Evolutionary conservation across 2,797 vertebrate genomes (phyloP), one percentile per base, ranked within the genome.

Genomic region (Arctocebus calabarensis): DNA sequence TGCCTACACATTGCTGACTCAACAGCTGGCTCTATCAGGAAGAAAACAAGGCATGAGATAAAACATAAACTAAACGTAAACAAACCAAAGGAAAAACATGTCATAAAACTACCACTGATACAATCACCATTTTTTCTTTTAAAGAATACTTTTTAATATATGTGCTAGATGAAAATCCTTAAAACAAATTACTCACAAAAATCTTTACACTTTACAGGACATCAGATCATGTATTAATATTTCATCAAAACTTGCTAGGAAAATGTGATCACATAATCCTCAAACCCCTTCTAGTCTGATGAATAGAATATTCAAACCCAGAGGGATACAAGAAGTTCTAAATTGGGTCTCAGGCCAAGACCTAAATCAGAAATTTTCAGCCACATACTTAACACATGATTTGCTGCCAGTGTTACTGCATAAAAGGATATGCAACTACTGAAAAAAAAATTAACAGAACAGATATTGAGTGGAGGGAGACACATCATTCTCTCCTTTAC

Each of bases 1-100:
- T 97, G 88, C 40, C 85, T 97, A 94, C 82, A 73, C 77, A 94
- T 62, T 84, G 83, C 98, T 98, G 97, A 98, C 90, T 98, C 97
- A 98, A 97, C 96, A 96, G 90, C 88, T 96, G 92, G 59, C 40
- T 92, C 88, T 97, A 94, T 70, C 68, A 77, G 91, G 32, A 77
- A 96, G 85, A 74, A 91, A 96, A 92, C 70, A 79, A 84, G 82
- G 81, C 2, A 64, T 66, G 91, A 98, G 79, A 96, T 97, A 97
- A 98, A 98, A 96, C 88, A 97, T 34, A 95, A 97, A 95, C 45
- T 62, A 55, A 57, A 97, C 87, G 73, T 73, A 91, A 88, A 48
- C 85, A 62, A 86, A 88, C 64, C 61, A 95, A 96, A 97, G 94
- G 32, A 73, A 86, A 45, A 61, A 83, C 66, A 91, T 59, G n/a